Base-by-base conservation (phyloP, 92 coral and sea anemone genomes). In the Montipora capitata region DNA sequence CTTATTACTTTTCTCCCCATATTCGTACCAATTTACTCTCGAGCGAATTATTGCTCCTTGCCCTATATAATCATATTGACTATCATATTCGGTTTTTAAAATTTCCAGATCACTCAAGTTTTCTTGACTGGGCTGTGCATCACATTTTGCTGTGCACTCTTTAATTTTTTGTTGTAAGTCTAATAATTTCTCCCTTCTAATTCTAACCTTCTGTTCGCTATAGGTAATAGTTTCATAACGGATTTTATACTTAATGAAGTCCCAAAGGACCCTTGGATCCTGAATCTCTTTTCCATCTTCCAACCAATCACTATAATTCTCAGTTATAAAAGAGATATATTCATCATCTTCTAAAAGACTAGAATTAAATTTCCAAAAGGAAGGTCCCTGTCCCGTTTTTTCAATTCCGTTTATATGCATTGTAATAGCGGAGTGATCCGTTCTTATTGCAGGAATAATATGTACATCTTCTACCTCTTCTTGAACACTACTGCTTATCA, bases 1-100 rank as follows among this genome's bases (percentile, higher is more conserved):
- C 70, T 81, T 91, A 70, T 61, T 80, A 49, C 52, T 85, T 90
- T 90, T 90, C 66, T 82, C 84, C 66, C 94, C 87, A 35, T 80
- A 42, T 80, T 90, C 91, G 49, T 91, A 70, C 91, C 94, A 81
- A 41, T 76, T 86, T 52, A 59, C 88, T 81, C 91, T 74, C 8
- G 92, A 91, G 38, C 92, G 77, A 43, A 91, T 74, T 41, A 87
- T 92, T 73, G 91, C 72, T 18, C 88, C 91, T 76, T 80, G 80
- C 9, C 85, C 85, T 20, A 88, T 92, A 45, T 92, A 88, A 67
- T 92, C 87, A 56, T 81, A 81, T 68, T 73, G 58, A 20, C 49
- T 27, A 38, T 87, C 91, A 18, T 85, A 90, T 80, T 91, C 84
- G 16, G 71, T 20, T 81, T 91, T 57, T 7, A 81, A 44, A 63